These are phyloP conservation scores for Canis aureus DNA, from an alignment of 2,113 vertebrate genomes.

Conservation along the genomic window DNA sequence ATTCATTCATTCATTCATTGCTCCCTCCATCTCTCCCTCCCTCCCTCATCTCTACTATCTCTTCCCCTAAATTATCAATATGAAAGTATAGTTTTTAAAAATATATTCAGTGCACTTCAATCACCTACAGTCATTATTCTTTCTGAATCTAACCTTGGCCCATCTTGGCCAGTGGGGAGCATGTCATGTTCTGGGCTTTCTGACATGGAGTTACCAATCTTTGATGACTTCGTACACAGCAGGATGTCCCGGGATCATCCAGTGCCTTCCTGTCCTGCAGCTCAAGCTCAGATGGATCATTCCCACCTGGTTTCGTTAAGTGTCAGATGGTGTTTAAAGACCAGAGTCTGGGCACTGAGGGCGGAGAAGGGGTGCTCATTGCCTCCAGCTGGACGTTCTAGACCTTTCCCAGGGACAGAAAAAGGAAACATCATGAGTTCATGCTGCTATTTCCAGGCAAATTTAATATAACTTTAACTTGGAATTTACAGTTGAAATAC, in stretches of 20 bases:
- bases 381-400: neutral
- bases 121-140: neutral
- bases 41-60: neutral
- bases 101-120: neutral
- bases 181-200: neutral
- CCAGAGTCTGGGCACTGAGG: no score
- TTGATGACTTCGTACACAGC: neutral
- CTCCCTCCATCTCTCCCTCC: neutral
- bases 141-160: neutral
- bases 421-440: neutral
- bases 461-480: constrained; percentile 12
- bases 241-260: neutral
- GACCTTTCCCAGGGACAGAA: neutral
- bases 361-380: accelerated
- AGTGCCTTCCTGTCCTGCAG: neutral
- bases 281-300: neutral
- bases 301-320: neutral
- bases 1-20: neutral
- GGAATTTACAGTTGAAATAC: constrained; percentile 10
- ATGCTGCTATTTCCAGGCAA: neutral
- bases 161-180: neutral
- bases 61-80: neutral
- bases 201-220: neutral
- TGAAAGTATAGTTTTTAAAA: neutral
- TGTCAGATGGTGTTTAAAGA: neutral